phyloP scores from a whole-genome alignment of 2,888 invertebrate species.

The Acanthopleura granulata region DNA sequence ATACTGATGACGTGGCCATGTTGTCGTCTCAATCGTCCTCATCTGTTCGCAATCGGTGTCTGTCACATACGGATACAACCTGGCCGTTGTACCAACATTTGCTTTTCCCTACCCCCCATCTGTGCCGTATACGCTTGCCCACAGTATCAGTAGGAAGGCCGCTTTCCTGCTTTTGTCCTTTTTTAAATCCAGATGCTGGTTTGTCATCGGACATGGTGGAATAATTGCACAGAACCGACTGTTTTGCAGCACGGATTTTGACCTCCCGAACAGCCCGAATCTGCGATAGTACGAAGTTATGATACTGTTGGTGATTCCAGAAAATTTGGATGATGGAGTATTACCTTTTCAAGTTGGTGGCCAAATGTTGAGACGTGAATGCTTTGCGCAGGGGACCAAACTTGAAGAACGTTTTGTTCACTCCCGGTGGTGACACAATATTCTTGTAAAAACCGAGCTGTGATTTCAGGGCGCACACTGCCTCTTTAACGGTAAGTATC shows the following conservation, averaged over 20 bases:
- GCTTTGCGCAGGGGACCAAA: not conserved
- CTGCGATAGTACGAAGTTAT: not conserved
- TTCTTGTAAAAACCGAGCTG: constrained; percentile 8
- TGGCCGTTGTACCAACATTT: too few relatives aligned
- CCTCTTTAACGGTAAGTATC: not conserved
- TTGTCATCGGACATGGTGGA: constrained; percentile 1
- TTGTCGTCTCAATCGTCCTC: too few relatives aligned
- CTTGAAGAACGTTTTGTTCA: not conserved
- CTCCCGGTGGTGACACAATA: not conserved
- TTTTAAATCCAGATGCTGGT: not conserved
- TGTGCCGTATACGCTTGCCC: too few relatives aligned
- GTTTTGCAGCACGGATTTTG: not conserved
- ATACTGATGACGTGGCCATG: too few relatives aligned
- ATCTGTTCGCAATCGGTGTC: too few relatives aligned
- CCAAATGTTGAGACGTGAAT: not conserved
- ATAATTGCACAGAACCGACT: constrained; percentile 7
- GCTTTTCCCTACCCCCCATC: too few relatives aligned
- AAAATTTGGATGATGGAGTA: not conserved
- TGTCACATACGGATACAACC: too few relatives aligned
- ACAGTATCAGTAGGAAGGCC: not conserved
- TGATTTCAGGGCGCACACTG: too few relatives aligned
- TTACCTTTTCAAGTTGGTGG: not conserved
- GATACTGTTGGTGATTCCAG: not conserved
- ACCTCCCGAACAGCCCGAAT: not conserved
- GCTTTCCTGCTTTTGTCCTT: not conserved